These are phyloP conservation scores for Nesogale talazaci DNA, from an alignment of 2,113 vertebrate genomes.

Conservation along the genomic window DNA sequence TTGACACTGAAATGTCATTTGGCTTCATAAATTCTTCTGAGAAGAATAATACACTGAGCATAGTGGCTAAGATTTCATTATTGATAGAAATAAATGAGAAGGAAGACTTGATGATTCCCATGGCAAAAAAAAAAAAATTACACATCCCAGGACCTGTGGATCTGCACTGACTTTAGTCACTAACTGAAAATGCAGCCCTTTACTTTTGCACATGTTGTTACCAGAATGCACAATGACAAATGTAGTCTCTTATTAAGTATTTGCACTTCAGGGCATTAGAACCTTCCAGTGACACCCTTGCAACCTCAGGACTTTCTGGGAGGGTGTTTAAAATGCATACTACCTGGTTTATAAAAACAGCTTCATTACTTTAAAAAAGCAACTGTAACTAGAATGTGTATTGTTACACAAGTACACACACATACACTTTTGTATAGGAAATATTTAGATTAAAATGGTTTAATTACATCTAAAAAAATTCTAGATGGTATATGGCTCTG, in stretches of 20 bases:
- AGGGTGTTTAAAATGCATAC: constrained; percentile 11
- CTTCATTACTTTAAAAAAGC: background rate
- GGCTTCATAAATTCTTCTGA: constrained; percentile 51
- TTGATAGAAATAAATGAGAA: constrained; percentile 77
- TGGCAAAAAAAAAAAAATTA: constrained; percentile 68
- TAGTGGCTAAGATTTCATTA: constrained; percentile 66
- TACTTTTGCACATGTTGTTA: constrained; percentile 9
- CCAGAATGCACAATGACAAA: constrained; percentile 33
- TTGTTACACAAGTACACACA: background rate
- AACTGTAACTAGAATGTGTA: background rate
- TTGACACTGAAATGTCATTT: constrained; percentile 62
- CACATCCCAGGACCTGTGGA: constrained; percentile 43
- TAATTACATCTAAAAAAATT: background rate
- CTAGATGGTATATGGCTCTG: background rate
- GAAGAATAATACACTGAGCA: constrained; percentile 60
- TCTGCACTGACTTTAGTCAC: constrained; percentile 66
- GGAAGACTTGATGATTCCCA: constrained; percentile 62
- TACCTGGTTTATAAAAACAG: background rate
- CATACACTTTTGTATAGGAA: background rate
- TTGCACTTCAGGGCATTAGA: constrained; percentile 9
- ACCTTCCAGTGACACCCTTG: background rate
- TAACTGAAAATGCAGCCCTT: constrained; percentile 79
- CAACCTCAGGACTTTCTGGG: constrained; percentile 32
- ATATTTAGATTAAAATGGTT: constrained; percentile 5
- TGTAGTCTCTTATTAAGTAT: background rate